Conservation (phyloP, 2,888 invertebrate species). For the Theretra japonica region DNA sequence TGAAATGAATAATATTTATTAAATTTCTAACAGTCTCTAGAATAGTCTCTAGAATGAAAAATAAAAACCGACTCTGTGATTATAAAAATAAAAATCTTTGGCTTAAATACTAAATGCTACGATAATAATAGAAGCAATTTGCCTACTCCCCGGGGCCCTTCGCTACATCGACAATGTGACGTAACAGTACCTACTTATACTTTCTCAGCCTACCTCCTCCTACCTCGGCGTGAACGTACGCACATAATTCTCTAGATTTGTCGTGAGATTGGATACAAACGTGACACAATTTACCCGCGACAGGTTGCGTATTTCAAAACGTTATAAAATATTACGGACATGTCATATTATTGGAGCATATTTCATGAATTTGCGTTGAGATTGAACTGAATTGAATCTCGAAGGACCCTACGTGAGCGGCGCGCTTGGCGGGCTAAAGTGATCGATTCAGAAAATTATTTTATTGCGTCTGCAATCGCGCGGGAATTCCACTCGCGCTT, state of each 20-base stretch:
- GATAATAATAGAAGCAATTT: background rate
- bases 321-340: constrained; percentile 37
- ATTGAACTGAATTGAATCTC: constrained; percentile 54
- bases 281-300: constrained; percentile 56
- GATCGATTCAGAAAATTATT: constrained; percentile 60
- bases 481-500: constrained; percentile 38
- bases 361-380: constrained; percentile 48
- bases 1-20: too few species aligned
- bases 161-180: constrained; percentile 3
- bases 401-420: constrained; percentile 63
- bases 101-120: background rate
- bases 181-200: background rate
- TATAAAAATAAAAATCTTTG: background rate
- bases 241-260: constrained; percentile 39
- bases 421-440: constrained; percentile 40
- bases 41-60: too few species aligned
- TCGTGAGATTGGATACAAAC: constrained; percentile 54
- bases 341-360: constrained; percentile 48
- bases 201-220: constrained; percentile 14
- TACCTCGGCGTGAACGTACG: constrained; percentile 31
- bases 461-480: constrained; percentile 40
- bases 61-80: background rate
- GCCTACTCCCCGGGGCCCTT: background rate
- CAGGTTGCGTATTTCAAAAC: constrained; percentile 39
- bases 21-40: too few species aligned